Evolutionary conservation across 2,888 invertebrate genomes (phyloP), one percentile per base, ranked within the genome.

Genomic region (Eupithecia vulgata): DNA sequence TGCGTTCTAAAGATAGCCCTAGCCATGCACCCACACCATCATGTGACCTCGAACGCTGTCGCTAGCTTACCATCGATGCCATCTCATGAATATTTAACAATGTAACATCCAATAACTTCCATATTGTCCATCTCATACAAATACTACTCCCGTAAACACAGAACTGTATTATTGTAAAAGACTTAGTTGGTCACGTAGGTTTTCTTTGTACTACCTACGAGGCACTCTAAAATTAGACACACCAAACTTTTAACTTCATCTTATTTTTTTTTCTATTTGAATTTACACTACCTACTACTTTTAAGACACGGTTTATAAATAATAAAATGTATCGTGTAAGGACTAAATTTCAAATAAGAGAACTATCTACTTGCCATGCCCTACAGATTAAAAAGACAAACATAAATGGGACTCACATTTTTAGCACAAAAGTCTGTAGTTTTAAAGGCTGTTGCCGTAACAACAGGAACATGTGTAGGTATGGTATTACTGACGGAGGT

Each of bases 1-100:
- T 71, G 70, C 62, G 62, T 70, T 74, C 77, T 74, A 76, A 78
- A 81, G 73, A 80, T 79, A 81, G 64, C 61, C 40, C 52, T 59
- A 57, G 57, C 13, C 25, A 25, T 25, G 52, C 52, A 21, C 42
- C 13, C 17, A 42, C 57, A 57, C 57, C 57, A 25, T 57, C 68
- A 37, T 45, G 69, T 75, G 76, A 73, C 80, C 80, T 75, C 74
- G 78, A 52, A 68, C 70, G 64, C 52, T 70, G 79, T 72, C 77
- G 71, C 76, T 67, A 69, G 65, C 67, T 70, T 73, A 25, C 21
- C 70, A 71, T 64, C 52, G 21, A 10, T 21, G 52, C 21, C 69
- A 67, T 71, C 62, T 72, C 65, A 25, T 72, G 68, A 73, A 76
- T 78, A 78, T 30, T 30, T 30, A 30, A 30, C 30, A 30, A 30